These are phyloP conservation scores for Recurvirostra avosetta DNA, from an alignment of 2,113 vertebrate species.

Conservation along the genomic window DNA sequence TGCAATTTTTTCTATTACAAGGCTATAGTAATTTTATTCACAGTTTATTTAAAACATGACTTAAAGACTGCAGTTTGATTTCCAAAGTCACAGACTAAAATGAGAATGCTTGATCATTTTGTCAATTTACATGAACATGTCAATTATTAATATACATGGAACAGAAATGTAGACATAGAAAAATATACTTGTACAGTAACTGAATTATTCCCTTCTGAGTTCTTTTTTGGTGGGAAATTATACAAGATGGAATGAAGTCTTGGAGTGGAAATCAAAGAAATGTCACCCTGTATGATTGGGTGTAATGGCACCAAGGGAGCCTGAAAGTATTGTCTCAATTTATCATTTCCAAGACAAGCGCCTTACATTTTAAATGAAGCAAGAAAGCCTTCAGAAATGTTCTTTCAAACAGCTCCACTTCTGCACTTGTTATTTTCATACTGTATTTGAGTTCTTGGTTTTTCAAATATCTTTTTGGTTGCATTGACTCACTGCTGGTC, in stretches of 20 bases:
- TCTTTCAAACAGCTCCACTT: neutral
- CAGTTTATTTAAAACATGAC: conserved; percentile 20
- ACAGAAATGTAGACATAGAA: neutral
- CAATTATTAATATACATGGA: conserved; percentile 38
- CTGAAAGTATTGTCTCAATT: conserved; percentile 17
- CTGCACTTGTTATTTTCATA: conserved; percentile 2
- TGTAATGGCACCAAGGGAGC: neutral
- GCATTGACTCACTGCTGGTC: neutral
- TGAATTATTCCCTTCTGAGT: conserved; percentile 24
- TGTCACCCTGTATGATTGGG: neutral
- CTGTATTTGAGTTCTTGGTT: neutral
- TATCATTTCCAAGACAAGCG: conserved; percentile 15
- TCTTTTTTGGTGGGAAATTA: conserved; percentile 22
- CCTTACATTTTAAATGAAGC: conserved; percentile 22
- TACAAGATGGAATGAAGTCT: neutral
- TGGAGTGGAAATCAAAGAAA: conserved; percentile 40
- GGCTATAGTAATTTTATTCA: neutral
- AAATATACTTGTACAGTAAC: conserved; percentile 11
- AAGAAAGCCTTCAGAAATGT: neutral
- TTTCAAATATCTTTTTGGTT: neutral
- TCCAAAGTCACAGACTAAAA: neutral
- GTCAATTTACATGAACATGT: neutral
- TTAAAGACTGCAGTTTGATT: neutral
- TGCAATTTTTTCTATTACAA: neutral
- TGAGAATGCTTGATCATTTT: conserved; percentile 5